phyloP scores from a whole-genome alignment of 2,113 vertebrate genomes.

The Semnornis frantzii region DNA sequence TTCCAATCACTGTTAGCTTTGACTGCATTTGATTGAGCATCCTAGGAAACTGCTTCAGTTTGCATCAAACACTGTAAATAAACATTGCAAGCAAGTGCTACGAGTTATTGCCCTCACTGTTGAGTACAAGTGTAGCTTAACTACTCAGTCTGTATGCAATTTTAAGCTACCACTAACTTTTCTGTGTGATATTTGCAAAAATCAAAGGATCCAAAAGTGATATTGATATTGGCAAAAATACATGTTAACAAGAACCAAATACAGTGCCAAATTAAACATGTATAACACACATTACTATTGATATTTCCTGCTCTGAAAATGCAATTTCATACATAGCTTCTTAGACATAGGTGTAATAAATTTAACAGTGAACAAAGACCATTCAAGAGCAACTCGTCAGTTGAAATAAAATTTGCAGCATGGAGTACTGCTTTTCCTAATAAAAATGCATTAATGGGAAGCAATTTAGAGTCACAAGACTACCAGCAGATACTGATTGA shows the following conservation, averaged over 20 bases:
- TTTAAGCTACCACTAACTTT: background rate
- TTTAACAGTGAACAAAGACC: background rate
- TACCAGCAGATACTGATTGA: background rate
- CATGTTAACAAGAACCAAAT: background rate
- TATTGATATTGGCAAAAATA: background rate
- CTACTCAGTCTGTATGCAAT: rapidly evolving
- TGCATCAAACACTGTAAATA: background rate
- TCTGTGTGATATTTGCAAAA: background rate
- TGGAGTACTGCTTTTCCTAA: background rate
- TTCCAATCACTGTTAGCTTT: background rate
- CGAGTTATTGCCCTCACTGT: background rate
- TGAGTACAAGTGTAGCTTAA: background rate
- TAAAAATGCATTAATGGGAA: background rate
- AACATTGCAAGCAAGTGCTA: background rate
- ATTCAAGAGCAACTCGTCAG: background rate
- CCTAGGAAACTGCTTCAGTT: background rate
- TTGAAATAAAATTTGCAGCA: background rate
- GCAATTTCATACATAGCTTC: background rate
- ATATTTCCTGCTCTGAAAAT: background rate
- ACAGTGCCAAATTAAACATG: background rate
- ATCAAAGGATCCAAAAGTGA: background rate
- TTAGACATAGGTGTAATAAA: background rate
- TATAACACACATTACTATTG: background rate
- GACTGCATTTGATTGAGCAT: background rate
- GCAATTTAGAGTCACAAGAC: background rate